Percentiles rank a stretch among this genome's conserved stretches.
Conservation (phyloP, 2,797 vertebrate species). For the Muraenolepis orangiensis region DNA sequence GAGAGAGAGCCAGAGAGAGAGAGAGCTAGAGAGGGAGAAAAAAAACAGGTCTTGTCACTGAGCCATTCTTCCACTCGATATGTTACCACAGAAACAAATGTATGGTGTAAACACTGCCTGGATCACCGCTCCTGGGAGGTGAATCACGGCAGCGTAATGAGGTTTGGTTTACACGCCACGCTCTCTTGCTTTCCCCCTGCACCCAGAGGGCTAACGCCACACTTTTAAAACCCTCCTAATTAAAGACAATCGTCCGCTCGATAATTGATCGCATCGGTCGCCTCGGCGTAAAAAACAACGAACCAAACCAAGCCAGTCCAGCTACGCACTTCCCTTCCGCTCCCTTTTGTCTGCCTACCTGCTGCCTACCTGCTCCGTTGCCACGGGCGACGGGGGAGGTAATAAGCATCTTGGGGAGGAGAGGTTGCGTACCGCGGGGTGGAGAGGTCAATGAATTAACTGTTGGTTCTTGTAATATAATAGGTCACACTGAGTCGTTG, state of each 20-base stretch:
- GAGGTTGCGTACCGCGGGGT: not conserved
- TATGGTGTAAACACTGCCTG: slow-evolving; percentile 70
- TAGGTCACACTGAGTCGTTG: slow-evolving; percentile 15
- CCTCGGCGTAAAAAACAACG: slow-evolving; percentile 54
- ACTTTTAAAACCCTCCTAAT: slow-evolving; percentile 73
- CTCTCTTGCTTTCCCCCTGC: slow-evolving; percentile 68
- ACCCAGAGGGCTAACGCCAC: slow-evolving; percentile 66
- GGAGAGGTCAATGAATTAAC: slow-evolving; percentile 53
- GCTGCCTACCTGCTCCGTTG: slow-evolving; percentile 50
- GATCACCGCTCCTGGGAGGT: slow-evolving; percentile 71
- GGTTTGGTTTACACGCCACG: slow-evolving; percentile 70
- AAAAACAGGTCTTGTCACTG: slow-evolving; percentile 61
- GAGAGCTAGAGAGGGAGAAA: not conserved
- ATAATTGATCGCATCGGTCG: slow-evolving; percentile 73
- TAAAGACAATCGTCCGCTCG: slow-evolving; percentile 72
- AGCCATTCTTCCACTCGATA: slow-evolving; percentile 73
- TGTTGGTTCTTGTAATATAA: slow-evolving; percentile 35
- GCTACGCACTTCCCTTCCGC: too few species aligned
- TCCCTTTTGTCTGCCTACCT: too few species aligned
- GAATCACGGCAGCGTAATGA: slow-evolving; percentile 74
- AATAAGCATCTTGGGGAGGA: slow-evolving; percentile 45
- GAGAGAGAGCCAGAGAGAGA: slow-evolving; percentile 19
- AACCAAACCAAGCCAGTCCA: slow-evolving; percentile 67
- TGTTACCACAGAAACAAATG: slow-evolving; percentile 80
- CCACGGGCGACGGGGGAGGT: slow-evolving; percentile 49